Conservation (phyloP, 1,140 invertebrate species). For the Cecropterus lyciades region DNA sequence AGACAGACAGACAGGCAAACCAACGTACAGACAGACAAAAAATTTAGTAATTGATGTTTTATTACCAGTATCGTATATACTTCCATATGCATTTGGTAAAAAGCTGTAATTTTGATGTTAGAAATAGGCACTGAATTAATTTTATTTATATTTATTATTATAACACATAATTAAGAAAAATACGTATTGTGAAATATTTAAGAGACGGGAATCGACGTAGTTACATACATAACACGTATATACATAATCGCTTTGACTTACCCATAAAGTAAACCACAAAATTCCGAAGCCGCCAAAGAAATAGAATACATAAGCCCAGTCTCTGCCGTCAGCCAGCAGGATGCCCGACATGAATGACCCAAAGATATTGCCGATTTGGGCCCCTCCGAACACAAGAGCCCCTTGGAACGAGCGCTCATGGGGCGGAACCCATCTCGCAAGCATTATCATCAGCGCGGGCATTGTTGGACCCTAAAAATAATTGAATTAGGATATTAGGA, state of each 20-base stretch:
- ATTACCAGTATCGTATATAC: too few relatives aligned
- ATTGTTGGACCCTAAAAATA: constrained; percentile 88
- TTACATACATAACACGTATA: too few relatives aligned
- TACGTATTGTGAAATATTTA: too few relatives aligned
- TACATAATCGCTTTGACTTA: constrained; percentile 60
- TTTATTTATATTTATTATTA: too few relatives aligned
- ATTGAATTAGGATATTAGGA: constrained; percentile 1
- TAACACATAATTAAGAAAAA: too few relatives aligned
- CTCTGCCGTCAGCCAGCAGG: constrained; percentile 86
- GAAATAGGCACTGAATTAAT: too few relatives aligned
- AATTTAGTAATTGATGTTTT: too few relatives aligned
- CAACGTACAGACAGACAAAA: too few relatives aligned
- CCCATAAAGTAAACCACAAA: constrained; percentile 90
- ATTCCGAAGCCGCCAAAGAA: constrained; percentile 91
- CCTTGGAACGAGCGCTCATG: constrained; percentile 89
- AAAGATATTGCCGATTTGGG: constrained; percentile 89
- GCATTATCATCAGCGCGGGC: constrained; percentile 89
- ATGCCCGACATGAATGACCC: constrained; percentile 89
- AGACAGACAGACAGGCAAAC: too few relatives aligned
- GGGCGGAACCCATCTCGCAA: constrained; percentile 90
- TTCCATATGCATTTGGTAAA: too few relatives aligned
- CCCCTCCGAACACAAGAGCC: constrained; percentile 89
- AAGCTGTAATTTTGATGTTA: too few relatives aligned
- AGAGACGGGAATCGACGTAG: too few relatives aligned
- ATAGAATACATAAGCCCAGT: constrained; percentile 93